phyloP scores from a whole-genome alignment of 2,797 vertebrate species.

The Galago senegalensis region DNA sequence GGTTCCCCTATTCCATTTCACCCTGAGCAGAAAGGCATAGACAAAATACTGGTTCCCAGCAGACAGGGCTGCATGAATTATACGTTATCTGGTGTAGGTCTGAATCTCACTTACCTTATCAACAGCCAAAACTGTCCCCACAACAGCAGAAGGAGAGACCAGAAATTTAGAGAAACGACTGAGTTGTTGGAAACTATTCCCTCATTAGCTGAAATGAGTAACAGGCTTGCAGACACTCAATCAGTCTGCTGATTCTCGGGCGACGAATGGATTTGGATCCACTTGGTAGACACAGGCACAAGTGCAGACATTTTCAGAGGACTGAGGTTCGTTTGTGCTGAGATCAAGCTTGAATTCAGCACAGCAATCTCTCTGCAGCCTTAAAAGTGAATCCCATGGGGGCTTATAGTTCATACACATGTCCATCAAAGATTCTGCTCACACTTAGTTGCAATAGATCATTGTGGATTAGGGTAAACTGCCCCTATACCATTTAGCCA shows the following conservation, averaged over 20 bases:
- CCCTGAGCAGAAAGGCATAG: slow-evolving; percentile 58
- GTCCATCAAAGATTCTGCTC: neutral
- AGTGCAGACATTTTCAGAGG: accelerated
- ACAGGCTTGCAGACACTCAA: neutral
- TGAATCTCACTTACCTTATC: slow-evolving; percentile 33
- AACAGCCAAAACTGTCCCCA: slow-evolving; percentile 43
- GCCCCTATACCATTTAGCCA: neutral
- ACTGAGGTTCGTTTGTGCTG: neutral
- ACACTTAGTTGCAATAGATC: neutral
- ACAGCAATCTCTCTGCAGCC: neutral
- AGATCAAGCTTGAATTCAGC: neutral
- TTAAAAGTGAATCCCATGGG: neutral
- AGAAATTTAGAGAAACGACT: slow-evolving; percentile 20
- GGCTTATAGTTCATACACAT: neutral
- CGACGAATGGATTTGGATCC: neutral
- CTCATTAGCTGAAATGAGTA: slow-evolving; percentile 29
- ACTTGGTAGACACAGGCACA: neutral
- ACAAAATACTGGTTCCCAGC: neutral
- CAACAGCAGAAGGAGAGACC: slow-evolving; percentile 1
- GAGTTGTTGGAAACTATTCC: neutral
- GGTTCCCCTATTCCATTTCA: neutral
- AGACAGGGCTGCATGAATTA: neutral
- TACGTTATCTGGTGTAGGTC: neutral
- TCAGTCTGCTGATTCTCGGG: neutral
- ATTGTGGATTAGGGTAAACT: slow-evolving; percentile 20